phyloP scores from a whole-genome alignment of 1,140 invertebrate species.

The Drosophila watanabei region DNA sequence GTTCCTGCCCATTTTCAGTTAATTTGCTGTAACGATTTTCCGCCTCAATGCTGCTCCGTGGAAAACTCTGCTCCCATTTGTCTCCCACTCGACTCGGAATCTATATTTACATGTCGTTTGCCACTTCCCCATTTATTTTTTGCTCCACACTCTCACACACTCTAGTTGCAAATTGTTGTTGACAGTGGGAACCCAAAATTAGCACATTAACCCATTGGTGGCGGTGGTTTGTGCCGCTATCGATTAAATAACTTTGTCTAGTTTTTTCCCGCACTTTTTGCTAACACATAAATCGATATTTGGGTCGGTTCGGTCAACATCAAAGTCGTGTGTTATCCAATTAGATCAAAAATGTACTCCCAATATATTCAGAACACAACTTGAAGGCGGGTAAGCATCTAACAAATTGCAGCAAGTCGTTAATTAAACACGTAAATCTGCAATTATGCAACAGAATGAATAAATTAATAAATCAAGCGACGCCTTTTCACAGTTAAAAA shows the following conservation, averaged over 20 bases:
- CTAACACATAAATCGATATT: slow-evolving; percentile 57
- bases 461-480: slow-evolving; percentile 76
- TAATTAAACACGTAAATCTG: slow-evolving; percentile 60
- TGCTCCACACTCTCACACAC: slow-evolving; percentile 14
- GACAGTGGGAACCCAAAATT: slow-evolving; percentile 66
- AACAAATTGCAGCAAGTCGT: slow-evolving; percentile 53
- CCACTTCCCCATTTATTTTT: slow-evolving; percentile 26
- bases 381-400: slow-evolving; percentile 7
- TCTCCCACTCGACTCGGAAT: slow-evolving; percentile 34
- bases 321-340: slow-evolving; percentile 58
- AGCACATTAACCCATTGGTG: slow-evolving; percentile 79
- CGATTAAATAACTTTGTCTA: slow-evolving; percentile 72
- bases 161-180: slow-evolving; percentile 49
- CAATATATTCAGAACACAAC: not conserved
- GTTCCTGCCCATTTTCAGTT: slow-evolving; percentile 62
- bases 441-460: slow-evolving; percentile 61
- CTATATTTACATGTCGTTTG: slow-evolving; percentile 52
- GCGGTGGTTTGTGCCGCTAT: slow-evolving; percentile 42
- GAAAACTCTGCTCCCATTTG: slow-evolving; percentile 47
- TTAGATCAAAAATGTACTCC: slow-evolving; percentile 48
- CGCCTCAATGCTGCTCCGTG: slow-evolving; percentile 56
- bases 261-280: slow-evolving; percentile 22
- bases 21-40: slow-evolving; percentile 82
- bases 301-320: slow-evolving; percentile 43
- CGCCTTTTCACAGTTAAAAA: slow-evolving; percentile 77